phyloP scores from a whole-genome alignment of 2,888 invertebrate species.

The Calameuta filiformis region DNA sequence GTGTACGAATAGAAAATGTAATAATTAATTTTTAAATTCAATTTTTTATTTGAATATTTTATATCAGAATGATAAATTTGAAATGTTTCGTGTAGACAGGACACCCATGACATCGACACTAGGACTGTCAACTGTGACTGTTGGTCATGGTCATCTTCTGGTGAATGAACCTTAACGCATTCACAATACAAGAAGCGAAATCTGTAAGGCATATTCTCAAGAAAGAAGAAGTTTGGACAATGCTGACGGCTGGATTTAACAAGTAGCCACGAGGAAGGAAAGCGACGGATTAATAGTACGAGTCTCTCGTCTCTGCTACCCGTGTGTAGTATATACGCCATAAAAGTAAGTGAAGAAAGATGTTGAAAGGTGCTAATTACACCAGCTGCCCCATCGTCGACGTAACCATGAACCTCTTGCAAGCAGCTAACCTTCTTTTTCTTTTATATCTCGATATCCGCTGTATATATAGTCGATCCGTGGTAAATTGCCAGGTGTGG shows the following conservation, averaged over 20 bases:
- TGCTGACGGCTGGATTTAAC: constrained; percentile 4
- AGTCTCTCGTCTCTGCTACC: constrained; percentile 3
- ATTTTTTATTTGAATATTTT: neutral
- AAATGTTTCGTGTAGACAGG: neutral
- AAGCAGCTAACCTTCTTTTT: neutral
- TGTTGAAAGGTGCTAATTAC: constrained; percentile 24
- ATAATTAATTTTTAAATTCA: neutral
- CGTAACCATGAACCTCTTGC: neutral
- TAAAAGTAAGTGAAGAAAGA: constrained; percentile 22
- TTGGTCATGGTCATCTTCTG: neutral
- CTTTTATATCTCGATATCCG: neutral
- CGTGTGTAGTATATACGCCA: constrained; percentile 10
- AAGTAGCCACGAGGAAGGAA: constrained; percentile 18
- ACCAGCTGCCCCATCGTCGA: neutral
- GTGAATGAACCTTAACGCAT: neutral
- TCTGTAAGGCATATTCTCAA: neutral
- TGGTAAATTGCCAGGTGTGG: neutral
- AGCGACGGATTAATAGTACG: constrained; percentile 6
- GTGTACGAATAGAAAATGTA: neutral
- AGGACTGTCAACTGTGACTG: neutral
- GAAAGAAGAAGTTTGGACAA: neutral
- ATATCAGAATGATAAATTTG: neutral
- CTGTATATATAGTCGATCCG: neutral
- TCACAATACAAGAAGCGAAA: neutral
- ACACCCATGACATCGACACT: neutral